Evolutionary conservation across 2,113 vertebrate genomes (phyloP).

Genomic region (Phalacrocorax brasilianus): DNA sequence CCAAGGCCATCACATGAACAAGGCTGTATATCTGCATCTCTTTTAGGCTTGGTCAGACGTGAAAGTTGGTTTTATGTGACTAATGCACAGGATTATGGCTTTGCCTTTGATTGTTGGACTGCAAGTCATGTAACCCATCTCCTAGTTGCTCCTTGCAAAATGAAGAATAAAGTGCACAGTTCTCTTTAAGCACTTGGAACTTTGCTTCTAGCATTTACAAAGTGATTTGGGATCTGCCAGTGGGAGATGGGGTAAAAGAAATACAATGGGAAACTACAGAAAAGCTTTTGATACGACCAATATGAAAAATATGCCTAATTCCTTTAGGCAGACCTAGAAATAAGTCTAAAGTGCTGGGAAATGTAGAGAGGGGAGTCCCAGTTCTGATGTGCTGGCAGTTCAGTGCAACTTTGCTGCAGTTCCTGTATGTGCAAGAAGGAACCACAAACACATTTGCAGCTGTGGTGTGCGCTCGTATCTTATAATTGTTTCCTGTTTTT

Average conservation of each 20-base stretch:
- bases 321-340: neutral
- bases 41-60: neutral
- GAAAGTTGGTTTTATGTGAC: neutral
- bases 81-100: neutral
- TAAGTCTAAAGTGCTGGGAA: neutral
- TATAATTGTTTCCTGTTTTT: slow-evolving; percentile 49
- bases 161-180: neutral
- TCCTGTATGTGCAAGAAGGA: neutral
- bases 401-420: neutral
- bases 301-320: neutral
- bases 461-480: neutral
- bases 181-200: neutral
- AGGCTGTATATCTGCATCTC: neutral
- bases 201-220: neutral
- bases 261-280: neutral
- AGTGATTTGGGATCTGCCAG: neutral
- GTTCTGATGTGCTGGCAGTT: neutral
- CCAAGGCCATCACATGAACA: neutral
- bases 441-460: slow-evolving; percentile 10
- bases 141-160: neutral
- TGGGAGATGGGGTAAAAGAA: neutral
- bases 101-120: neutral
- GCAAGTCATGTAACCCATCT: neutral
- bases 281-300: neutral
- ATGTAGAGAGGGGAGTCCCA: neutral